Base-by-base conservation (phyloP, 2,113 vertebrate species). In the Hippocampus abdominalis region DNA sequence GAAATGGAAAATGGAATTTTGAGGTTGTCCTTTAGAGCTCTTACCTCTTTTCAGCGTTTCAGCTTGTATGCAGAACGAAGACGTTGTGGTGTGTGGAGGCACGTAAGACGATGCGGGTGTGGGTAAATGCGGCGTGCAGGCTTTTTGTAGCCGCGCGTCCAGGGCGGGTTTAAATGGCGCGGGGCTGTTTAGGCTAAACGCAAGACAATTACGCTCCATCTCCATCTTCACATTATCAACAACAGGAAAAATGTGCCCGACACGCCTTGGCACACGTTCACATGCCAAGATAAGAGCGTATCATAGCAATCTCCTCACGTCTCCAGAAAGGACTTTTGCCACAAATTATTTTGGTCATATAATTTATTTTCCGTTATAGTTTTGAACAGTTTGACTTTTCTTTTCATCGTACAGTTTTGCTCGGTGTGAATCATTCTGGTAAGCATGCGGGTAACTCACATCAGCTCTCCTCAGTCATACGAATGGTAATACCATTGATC, bases 81-180 rank as follows among this genome's bases (percentile, higher is more conserved):
- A 10, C n/a, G 8, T 54, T 23, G 51, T 11, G 51, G 18, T 54
- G 5, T 49, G 16, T 67, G 64, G 4, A 18, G 46, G 46, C 46
- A 18, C 46, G 46, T 6, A 36, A 36, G 32, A 36, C 5, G 32
- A 36, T 36, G 32, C 32, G 32, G 75, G 44, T 64, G 61, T 9
- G 23, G 68, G 51, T 54, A 4, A 29, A 49, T 13, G 70, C 39
- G 46, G 49, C 54, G 69, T 68, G 64, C 25, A 68, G 78, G 70
- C 84, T 91, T 88, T 93, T 91, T 93, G 89, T 92, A 91, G 87
- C 69, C 81, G 66, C 81, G 80, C 77, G 69, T 73, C 75, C 70
- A 82, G 93, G 87, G 88, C 89, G 91, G 90, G 90, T 92, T 92
- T 93, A 89, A 92, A 92, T 92, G 68, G 70, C 76, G 72, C 81